Evolutionary conservation across 2,797 vertebrate genomes (phyloP).

Genomic region (Gobio occitaniae): DNA sequence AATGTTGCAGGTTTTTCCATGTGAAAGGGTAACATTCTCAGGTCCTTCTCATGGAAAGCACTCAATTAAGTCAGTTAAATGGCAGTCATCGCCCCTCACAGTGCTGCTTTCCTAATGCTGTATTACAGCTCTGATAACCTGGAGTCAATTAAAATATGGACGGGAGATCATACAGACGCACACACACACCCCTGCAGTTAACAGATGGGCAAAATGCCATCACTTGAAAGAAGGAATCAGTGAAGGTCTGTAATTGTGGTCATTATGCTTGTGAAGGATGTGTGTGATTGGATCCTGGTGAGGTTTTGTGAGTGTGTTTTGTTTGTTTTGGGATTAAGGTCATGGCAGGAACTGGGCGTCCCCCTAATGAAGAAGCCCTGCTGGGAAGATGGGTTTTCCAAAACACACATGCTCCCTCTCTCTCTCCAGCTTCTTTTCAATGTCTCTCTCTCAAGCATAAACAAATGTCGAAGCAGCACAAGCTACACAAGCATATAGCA

Average conservation of each 20-base stretch:
- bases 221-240: constrained; percentile 65
- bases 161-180: background rate
- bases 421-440: background rate
- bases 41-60: constrained; percentile 34
- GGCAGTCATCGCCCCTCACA: constrained; percentile 24
- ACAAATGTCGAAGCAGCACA: background rate
- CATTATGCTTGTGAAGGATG: constrained; percentile 67
- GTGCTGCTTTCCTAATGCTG: constrained; percentile 26
- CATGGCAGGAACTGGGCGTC: constrained; percentile 54
- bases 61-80: constrained; percentile 39
- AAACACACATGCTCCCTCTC: background rate
- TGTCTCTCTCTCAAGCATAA: background rate
- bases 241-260: constrained; percentile 71
- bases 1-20: constrained; percentile 3
- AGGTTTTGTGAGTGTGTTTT: constrained; percentile 43
- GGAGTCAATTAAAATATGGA: constrained; percentile 52
- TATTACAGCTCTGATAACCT: constrained; percentile 52
- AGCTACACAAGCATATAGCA: background rate
- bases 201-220: constrained; percentile 55
- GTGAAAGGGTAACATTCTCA: constrained; percentile 26
- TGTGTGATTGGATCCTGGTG: constrained; percentile 57
- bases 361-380: constrained; percentile 55
- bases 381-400: constrained; percentile 39
- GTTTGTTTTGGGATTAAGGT: constrained; percentile 52
- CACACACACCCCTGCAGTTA: constrained; percentile 39